Evolutionary conservation across 1,140 invertebrate species (phyloP).

Genomic region (Neuroterus valhalla): DNA sequence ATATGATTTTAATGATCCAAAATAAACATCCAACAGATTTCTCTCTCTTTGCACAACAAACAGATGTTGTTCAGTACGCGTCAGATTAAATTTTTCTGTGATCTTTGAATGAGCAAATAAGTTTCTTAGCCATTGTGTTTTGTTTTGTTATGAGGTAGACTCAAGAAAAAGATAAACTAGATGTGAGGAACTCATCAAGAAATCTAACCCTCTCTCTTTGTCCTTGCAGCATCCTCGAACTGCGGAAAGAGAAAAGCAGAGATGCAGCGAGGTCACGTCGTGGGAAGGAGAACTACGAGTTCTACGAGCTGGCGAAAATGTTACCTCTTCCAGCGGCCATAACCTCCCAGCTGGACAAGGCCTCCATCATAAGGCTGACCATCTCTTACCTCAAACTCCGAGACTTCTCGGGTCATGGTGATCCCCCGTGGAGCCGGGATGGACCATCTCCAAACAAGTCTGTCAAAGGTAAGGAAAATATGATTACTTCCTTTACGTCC

Average conservation of each 20-base stretch:
- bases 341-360: conserved; percentile 98
- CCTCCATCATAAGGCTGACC: conserved; percentile 97
- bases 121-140: background rate
- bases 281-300: conserved; percentile 99
- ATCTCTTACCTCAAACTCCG: conserved; percentile 97
- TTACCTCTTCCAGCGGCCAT: conserved; percentile 96
- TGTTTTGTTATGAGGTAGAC: background rate
- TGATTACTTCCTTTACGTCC: background rate
- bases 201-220: conserved; percentile 52
- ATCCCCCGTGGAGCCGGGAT: conserved; percentile 94
- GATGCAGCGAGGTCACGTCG: conserved; percentile 95
- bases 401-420: conserved; percentile 95
- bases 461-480: conserved; percentile 85
- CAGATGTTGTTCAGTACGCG: no score
- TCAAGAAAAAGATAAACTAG: background rate
- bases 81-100: no score
- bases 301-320: conserved; percentile 98
- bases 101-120: no score
- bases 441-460: conserved; percentile 84
- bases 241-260: conserved; percentile 97
- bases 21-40: no score
- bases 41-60: no score
- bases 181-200: conserved; percentile 7
- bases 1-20: no score
- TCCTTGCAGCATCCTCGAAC: conserved; percentile 92